These are phyloP conservation scores for Cryptophagus acutangulus DNA, from an alignment of 2,888 invertebrate genomes.

Conservation along the genomic window DNA sequence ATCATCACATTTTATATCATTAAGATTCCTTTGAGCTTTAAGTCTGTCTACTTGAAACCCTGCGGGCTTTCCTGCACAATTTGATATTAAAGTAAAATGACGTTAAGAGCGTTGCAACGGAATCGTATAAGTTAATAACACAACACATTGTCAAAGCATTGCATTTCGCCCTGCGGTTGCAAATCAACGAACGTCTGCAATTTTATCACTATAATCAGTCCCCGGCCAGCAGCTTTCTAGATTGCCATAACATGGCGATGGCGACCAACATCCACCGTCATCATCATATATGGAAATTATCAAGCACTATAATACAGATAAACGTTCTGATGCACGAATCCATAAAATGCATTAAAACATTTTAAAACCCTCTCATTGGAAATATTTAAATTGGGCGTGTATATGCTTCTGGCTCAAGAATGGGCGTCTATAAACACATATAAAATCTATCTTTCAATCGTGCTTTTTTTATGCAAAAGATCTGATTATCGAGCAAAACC, in stretches of 20 bases:
- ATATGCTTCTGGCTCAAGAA: constrained; percentile 7
- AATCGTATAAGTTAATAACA: constrained; percentile 2
- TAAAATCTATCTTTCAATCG: too few relatives aligned
- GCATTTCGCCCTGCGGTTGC: constrained; percentile 23
- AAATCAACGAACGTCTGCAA: constrained; percentile 32
- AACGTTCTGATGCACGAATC: constrained; percentile 46
- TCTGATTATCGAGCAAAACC: too few relatives aligned
- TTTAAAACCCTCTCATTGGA: constrained; percentile 42
- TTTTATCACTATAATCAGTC: constrained; percentile 44
- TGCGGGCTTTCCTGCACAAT: too few relatives aligned
- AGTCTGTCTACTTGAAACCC: too few relatives aligned
- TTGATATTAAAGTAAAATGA: too few relatives aligned
- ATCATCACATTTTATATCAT: too few relatives aligned
- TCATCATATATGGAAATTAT: constrained; percentile 46
- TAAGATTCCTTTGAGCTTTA: too few relatives aligned
- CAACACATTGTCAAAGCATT: constrained; percentile 4
- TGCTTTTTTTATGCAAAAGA: too few relatives aligned
- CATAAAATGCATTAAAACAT: constrained; percentile 44
- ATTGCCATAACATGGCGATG: constrained; percentile 26
- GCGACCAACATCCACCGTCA: constrained; percentile 30
- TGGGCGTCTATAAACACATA: constrained; percentile 3
- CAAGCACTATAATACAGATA: constrained; percentile 46
- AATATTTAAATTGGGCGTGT: constrained; percentile 43
- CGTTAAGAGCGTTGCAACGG: not conserved
- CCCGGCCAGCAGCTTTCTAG: constrained; percentile 38